Conservation (phyloP, 2,113 vertebrate species). For the Melanerpes aurifrons region DNA sequence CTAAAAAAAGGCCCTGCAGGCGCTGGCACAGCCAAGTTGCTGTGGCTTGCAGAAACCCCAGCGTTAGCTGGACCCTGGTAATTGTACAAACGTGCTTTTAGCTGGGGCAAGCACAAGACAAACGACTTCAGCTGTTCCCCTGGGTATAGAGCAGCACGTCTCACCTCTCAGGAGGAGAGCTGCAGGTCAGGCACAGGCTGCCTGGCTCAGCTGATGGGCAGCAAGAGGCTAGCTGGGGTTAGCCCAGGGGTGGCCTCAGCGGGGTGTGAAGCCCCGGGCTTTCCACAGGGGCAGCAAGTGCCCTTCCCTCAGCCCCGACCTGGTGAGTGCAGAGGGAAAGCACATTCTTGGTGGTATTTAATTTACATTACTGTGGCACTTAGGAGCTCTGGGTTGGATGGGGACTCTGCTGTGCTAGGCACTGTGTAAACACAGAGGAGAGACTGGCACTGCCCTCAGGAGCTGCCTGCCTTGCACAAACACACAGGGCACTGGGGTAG, state of each 20-base stretch:
- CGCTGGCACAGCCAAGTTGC: conserved; percentile 30
- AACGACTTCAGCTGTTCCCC: conserved; percentile 27
- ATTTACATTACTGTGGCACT: conserved; percentile 30
- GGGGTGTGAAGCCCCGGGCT: not conserved
- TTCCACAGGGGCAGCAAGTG: not conserved
- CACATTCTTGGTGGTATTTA: not conserved
- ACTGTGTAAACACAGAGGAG: conserved; percentile 14
- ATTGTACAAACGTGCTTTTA: conserved; percentile 20
- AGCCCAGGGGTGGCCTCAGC: not conserved
- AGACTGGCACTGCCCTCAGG: not conserved
- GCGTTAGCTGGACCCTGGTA: conserved; percentile 23
- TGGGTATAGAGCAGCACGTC: not conserved
- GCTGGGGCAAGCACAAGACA: conserved; percentile 23
- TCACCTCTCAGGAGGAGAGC: not conserved
- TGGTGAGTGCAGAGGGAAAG: not conserved
- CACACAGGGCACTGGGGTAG: not conserved
- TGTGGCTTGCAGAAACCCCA: conserved; percentile 50
- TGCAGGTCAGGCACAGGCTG: not conserved
- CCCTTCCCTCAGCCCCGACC: not conserved
- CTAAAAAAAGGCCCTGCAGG: conserved; percentile 7
- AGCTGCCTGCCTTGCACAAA: conserved; percentile 21
- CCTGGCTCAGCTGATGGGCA: not conserved
- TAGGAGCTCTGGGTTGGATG: conserved; percentile 18
- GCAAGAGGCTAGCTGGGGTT: not conserved
- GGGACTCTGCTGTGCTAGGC: conserved; percentile 1